These are phyloP conservation scores for Drosophila robusta DNA, from an alignment of 2,888 invertebrate genomes.

Conservation along the genomic window DNA sequence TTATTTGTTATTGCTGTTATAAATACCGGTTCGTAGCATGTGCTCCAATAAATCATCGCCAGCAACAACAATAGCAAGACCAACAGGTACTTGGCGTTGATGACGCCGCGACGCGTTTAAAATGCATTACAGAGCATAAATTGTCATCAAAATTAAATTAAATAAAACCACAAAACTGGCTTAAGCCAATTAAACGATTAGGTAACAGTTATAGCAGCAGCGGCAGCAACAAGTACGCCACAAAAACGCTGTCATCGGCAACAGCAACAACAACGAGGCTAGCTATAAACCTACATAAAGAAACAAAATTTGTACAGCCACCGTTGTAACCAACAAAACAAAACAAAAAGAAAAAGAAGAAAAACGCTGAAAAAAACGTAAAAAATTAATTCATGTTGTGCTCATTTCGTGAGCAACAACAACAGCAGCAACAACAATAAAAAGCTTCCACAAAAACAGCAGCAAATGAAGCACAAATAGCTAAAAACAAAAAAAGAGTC, in stretches of 20 bases:
- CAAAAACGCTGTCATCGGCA: conserved; percentile 34
- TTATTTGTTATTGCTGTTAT: conserved; percentile 68
- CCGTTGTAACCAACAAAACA: conserved; percentile 45
- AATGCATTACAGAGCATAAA: conserved; percentile 77
- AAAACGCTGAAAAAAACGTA: conserved; percentile 32
- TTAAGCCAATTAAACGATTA: conserved; percentile 83
- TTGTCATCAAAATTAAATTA: conserved; percentile 78
- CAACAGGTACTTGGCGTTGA: conserved; percentile 50
- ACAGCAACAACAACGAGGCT: conserved; percentile 33
- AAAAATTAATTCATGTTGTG: conserved; percentile 79
- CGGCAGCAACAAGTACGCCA: conserved; percentile 38
- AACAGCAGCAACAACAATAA: conserved; percentile 9
- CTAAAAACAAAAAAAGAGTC: conserved; percentile 7
- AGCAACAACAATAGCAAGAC: conserved; percentile 3
- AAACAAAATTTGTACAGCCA: conserved; percentile 58
- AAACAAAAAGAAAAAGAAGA: conserved; percentile 33
- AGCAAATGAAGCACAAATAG: conserved; percentile 28
- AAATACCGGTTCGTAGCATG: conserved; percentile 70
- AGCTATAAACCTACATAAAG: conserved; percentile 78
- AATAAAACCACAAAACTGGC: conserved; percentile 61
- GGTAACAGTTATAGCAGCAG: conserved; percentile 75
- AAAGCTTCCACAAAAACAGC: conserved; percentile 15
- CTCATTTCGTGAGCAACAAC: conserved; percentile 71
- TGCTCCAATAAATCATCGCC: conserved; percentile 65
- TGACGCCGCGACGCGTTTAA: conserved; percentile 68